phyloP scores from a whole-genome alignment of 2,888 invertebrate species.

The Lysandra bellargus region DNA sequence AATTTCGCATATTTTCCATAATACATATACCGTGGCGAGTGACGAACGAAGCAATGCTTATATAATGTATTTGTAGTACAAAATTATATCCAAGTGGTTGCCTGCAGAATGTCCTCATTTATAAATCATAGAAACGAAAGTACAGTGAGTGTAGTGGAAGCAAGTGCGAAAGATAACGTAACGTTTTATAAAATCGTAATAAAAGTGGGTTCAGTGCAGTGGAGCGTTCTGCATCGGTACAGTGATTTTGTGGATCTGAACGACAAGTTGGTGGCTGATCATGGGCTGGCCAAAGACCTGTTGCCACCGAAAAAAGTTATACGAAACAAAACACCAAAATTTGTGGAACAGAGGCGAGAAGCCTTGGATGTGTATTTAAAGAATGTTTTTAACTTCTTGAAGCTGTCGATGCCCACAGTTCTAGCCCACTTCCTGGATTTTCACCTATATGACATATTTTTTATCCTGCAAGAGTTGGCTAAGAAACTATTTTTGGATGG shows the following conservation, averaged over 20 bases:
- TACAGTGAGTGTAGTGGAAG: conserved; percentile 83
- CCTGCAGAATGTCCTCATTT: conserved; percentile 85
- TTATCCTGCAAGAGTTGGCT: conserved; percentile 91
- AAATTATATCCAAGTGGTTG: background rate
- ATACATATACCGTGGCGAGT: background rate
- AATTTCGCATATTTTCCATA: background rate
- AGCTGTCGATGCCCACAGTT: conserved; percentile 88
- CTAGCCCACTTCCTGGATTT: conserved; percentile 93
- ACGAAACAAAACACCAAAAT: conserved; percentile 92
- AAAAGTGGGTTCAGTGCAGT: conserved; percentile 85
- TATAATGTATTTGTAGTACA: background rate
- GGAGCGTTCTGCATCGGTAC: conserved; percentile 93
- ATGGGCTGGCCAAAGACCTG: conserved; percentile 84
- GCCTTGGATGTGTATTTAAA: conserved; percentile 83
- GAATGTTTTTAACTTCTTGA: conserved; percentile 87
- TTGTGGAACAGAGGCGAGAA: conserved; percentile 76
- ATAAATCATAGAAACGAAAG: conserved; percentile 84
- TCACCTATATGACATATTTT: conserved; percentile 93
- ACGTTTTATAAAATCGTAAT: conserved; percentile 87
- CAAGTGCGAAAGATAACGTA: conserved; percentile 83
- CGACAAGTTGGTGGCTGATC: conserved; percentile 82
- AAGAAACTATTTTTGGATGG: conserved; percentile 88
- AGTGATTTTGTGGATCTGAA: conserved; percentile 94
- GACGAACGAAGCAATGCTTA: background rate
- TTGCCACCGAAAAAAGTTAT: conserved; percentile 96